Percentiles rank a stretch among this genome's conserved stretches.
Evolutionary conservation across 2,113 vertebrate species (phyloP).

Genomic region (Nesogale talazaci): DNA sequence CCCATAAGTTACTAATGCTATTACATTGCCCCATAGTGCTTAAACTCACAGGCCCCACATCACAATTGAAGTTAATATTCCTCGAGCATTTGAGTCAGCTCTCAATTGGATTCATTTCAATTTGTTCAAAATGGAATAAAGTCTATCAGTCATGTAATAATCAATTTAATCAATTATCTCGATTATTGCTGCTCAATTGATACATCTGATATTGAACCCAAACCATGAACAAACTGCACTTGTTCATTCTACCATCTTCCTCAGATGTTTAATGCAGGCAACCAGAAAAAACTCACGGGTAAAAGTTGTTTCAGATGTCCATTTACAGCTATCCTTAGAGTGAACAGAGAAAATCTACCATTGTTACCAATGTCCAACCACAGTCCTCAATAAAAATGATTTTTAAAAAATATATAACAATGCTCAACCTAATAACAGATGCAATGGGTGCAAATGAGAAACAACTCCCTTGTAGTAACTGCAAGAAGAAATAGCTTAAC

Average conservation of each 20-base stretch:
- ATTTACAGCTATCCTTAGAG: neutral
- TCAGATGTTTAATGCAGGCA: neutral
- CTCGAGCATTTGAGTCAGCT: neutral
- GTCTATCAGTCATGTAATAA: neutral
- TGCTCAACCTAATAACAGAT: neutral
- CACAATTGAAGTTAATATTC: slow-evolving; percentile 10
- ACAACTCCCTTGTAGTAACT: neutral
- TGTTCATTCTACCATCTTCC: neutral
- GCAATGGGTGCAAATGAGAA: neutral
- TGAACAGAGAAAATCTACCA: neutral
- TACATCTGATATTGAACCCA: neutral
- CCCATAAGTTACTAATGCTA: slow-evolving; percentile 1
- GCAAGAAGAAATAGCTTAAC: neutral
- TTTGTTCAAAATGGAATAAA: slow-evolving; percentile 8
- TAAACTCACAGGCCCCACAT: neutral
- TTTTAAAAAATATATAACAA: no score
- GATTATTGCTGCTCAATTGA: neutral
- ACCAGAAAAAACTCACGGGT: neutral
- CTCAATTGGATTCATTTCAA: slow-evolving; percentile 47
- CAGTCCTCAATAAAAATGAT: no score
- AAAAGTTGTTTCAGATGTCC: neutral
- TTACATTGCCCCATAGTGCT: neutral
- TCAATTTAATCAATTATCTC: slow-evolving; percentile 26
- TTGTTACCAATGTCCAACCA: neutral
- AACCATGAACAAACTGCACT: neutral